These are phyloP conservation scores for Tenebrosternarchus preto DNA, from an alignment of 2,113 vertebrate genomes.

Conservation along the genomic window DNA sequence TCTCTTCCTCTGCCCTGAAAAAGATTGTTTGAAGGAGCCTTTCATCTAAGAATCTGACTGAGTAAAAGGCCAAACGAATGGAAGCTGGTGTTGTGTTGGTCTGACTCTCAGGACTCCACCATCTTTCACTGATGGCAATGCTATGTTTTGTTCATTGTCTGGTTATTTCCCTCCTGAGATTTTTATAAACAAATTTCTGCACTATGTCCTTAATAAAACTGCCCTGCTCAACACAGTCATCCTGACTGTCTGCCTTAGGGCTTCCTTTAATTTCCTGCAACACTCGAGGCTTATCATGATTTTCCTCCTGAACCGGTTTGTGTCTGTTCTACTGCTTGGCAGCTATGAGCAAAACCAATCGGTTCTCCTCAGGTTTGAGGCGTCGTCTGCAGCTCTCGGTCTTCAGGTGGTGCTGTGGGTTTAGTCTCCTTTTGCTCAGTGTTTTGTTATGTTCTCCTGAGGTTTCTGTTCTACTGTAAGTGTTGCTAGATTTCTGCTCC, in stretches of 20 bases:
- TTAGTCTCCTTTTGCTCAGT: neutral
- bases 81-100: neutral
- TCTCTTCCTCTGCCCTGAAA: neutral
- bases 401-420: neutral
- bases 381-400: neutral
- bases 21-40: neutral
- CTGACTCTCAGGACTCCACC: too few relatives aligned
- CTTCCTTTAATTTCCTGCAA: neutral
- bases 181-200: neutral
- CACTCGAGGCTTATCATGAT: neutral
- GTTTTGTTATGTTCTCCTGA: neutral
- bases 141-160: neutral
- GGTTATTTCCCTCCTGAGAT: neutral
- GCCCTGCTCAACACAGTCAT: neutral
- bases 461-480: neutral
- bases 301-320: neutral
- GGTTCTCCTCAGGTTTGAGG: neutral
- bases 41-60: neutral
- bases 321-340: neutral
- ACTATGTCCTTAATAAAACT: neutral
- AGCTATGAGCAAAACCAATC: too few relatives aligned
- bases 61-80: neutral
- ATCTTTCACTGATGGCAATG: too few relatives aligned
- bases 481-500: neutral
- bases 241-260: neutral